These are phyloP conservation scores for Aepyceros melampus DNA, from an alignment of 2,113 vertebrate species.

Conservation along the genomic window DNA sequence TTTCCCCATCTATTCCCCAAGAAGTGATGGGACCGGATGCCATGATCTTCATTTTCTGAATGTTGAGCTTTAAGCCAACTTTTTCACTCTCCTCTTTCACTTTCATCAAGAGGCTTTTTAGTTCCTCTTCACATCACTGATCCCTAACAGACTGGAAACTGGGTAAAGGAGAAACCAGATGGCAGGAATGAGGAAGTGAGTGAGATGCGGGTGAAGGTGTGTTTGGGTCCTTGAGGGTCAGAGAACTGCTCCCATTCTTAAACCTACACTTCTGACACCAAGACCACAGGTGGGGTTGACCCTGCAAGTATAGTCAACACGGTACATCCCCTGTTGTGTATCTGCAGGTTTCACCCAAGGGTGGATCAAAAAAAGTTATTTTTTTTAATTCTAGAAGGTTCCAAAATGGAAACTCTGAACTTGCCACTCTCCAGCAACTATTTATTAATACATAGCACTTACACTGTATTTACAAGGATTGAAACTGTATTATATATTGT, in stretches of 20 bases:
- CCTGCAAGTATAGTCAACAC: not conserved
- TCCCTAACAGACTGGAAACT: not conserved
- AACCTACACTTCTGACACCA: not conserved
- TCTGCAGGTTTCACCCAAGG: not conserved
- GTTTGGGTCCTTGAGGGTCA: not conserved
- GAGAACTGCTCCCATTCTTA: not conserved
- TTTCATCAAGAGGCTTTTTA: too few species aligned
- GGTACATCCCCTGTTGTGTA: not conserved
- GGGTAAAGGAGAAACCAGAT: not conserved
- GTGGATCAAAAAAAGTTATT: not conserved
- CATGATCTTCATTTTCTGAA: too few species aligned
- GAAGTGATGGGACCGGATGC: too few species aligned
- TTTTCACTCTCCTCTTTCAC: too few species aligned
- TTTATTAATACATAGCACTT: not conserved
- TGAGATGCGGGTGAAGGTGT: rapidly evolving
- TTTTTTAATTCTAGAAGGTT: not conserved
- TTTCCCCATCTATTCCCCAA: too few species aligned
- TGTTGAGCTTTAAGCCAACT: too few species aligned
- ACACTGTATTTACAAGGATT: not conserved
- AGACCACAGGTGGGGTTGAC: rapidly evolving
- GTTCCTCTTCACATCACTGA: too few species aligned
- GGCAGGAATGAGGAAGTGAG: rapidly evolving
- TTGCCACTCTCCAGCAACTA: not conserved
- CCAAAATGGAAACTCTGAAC: not conserved
- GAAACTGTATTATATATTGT: not conserved